These are phyloP conservation scores for Cheilosia vernalis DNA, from an alignment of 2,888 invertebrate species.

Conservation along the genomic window DNA sequence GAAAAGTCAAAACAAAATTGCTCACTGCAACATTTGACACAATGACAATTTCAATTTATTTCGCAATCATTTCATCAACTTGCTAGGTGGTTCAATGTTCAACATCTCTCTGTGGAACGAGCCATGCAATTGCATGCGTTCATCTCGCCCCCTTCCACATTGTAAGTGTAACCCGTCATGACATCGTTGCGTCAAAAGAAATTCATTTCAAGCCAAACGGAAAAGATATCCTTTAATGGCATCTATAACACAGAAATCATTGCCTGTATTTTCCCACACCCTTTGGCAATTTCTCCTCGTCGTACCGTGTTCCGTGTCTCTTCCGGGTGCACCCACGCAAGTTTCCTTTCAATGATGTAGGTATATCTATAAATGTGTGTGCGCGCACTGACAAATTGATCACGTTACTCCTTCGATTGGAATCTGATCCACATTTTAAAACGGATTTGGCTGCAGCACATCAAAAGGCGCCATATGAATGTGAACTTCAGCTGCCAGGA, in stretches of 20 bases:
- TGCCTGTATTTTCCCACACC: constrained; percentile 12
- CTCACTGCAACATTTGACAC: constrained; percentile 46
- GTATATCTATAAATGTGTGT: constrained; percentile 10
- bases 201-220: constrained; percentile 39
- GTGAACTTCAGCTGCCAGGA: constrained; percentile 52
- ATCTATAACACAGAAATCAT: constrained; percentile 45
- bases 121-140: neutral
- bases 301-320: neutral
- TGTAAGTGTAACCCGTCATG: constrained; percentile 11
- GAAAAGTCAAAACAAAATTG: constrained; percentile 12
- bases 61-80: constrained; percentile 35
- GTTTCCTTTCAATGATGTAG: constrained; percentile 6
- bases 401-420: constrained; percentile 70
- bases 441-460: constrained; percentile 48
- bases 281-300: neutral
- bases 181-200: constrained; percentile 19
- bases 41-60: constrained; percentile 64
- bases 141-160: neutral
- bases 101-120: neutral
- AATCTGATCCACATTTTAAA: constrained; percentile 68
- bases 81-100: neutral
- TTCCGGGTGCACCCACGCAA: neutral
- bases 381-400: constrained; percentile 67
- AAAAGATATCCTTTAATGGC: constrained; percentile 41
- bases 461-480: constrained; percentile 22